Percentiles rank a stretch among this genome's conserved stretches.
Conservation (phyloP, 2,888 invertebrate genomes). For the Siphonodentalium dalli region DNA sequence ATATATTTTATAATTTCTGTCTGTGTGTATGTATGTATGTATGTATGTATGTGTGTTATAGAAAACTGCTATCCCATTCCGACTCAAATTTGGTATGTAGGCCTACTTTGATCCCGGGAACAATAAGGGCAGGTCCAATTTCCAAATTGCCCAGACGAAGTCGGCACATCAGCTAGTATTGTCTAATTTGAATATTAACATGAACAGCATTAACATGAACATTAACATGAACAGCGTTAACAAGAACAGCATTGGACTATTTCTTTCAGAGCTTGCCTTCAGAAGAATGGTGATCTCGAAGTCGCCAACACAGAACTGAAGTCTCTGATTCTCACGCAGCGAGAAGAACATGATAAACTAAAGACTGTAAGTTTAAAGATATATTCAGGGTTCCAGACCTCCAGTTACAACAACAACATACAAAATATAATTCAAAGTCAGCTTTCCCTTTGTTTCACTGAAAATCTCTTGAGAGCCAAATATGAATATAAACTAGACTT, state of each 20-base stretch:
- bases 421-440: too few species aligned
- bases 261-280: conserved; percentile 38
- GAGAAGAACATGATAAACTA: conserved; percentile 46
- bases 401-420: neutral
- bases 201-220: too few species aligned
- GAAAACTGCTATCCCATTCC: neutral
- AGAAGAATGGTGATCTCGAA: conserved; percentile 48
- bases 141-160: too few species aligned
- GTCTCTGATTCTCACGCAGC: conserved; percentile 43
- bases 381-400: neutral
- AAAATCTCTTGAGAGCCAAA: neutral
- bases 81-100: too few species aligned
- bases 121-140: too few species aligned
- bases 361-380: conserved; percentile 34
- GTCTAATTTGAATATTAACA: too few species aligned
- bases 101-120: too few species aligned
- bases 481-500: neutral
- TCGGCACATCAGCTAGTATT: too few species aligned
- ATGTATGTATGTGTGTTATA: neutral
- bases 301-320: conserved; percentile 46
- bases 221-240: too few species aligned
- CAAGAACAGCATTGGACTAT: too few species aligned
- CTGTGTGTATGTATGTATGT: neutral
- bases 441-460: too few species aligned
- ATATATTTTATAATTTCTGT: too few species aligned